phyloP scores from a whole-genome alignment of 1,140 invertebrate genomes.

The Lepidurus couesii region DNA sequence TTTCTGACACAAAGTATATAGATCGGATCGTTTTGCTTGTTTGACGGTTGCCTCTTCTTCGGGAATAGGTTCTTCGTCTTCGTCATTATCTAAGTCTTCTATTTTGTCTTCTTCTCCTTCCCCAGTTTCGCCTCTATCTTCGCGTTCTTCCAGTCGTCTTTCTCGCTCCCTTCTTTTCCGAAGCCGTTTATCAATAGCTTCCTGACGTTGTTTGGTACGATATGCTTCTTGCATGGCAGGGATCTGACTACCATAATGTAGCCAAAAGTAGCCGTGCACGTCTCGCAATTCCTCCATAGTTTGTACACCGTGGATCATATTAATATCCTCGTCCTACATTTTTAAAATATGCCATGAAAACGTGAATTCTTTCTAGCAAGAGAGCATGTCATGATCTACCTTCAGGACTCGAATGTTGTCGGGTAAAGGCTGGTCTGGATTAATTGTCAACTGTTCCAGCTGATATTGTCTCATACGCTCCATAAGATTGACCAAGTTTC shows the following conservation, averaged over 20 bases:
- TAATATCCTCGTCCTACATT: conserved; percentile 70
- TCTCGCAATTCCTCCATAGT: conserved; percentile 88
- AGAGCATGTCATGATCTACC: conserved; percentile 36
- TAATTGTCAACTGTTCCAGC: conserved; percentile 71
- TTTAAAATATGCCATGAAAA: background rate
- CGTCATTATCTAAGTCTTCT: conserved; percentile 52
- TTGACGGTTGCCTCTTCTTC: conserved; percentile 60
- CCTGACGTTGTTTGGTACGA: conserved; percentile 53
- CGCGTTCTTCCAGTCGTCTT: conserved; percentile 34
- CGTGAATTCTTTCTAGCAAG: background rate
- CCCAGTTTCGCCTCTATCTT: conserved; percentile 46
- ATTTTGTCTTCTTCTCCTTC: conserved; percentile 54
- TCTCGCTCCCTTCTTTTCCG: conserved; percentile 50
- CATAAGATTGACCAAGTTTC: conserved; percentile 73
- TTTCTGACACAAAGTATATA: conserved; percentile 75
- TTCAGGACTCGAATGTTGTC: conserved; percentile 72
- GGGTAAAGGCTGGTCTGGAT: conserved; percentile 74
- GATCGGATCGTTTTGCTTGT: conserved; percentile 75
- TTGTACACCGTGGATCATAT: conserved; percentile 70
- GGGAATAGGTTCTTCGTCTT: conserved; percentile 54
- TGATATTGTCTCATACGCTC: conserved; percentile 91
- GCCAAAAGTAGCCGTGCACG: conserved; percentile 83
- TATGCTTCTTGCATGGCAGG: conserved; percentile 72
- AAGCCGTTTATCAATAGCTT: conserved; percentile 52
- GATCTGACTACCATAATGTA: conserved; percentile 84